These are phyloP conservation scores for Bombus picipes DNA, from an alignment of 1,140 invertebrate species.

Conservation along the genomic window DNA sequence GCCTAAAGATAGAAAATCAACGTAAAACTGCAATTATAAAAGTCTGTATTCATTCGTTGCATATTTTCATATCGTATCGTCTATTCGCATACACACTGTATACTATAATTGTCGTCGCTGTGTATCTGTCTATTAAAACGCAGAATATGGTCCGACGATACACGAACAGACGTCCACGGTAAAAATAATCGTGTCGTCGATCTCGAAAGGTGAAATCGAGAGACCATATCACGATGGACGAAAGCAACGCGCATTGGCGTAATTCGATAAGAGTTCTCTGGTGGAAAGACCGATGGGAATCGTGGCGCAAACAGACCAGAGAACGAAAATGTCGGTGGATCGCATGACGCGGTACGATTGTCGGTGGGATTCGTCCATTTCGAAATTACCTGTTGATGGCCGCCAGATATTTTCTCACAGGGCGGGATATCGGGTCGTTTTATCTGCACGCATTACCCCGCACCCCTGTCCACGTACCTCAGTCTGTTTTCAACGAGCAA, in stretches of 20 bases:
- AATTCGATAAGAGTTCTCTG: not conserved
- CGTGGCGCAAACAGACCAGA: not conserved
- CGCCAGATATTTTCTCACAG: slow-evolving; percentile 32
- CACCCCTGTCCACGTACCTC: not conserved
- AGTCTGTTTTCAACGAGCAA: not conserved
- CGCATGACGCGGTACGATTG: slow-evolving; percentile 18
- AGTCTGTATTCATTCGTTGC: too few relatives aligned
- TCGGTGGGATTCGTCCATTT: not conserved
- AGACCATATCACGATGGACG: not conserved
- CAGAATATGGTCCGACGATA: too few relatives aligned
- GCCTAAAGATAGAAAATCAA: not conserved
- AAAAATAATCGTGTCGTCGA: not conserved
- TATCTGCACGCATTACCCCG: slow-evolving; percentile 15
- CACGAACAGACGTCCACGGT: too few relatives aligned
- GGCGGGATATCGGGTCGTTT: slow-evolving; percentile 5
- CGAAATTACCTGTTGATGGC: slow-evolving; percentile 37
- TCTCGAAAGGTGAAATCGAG: not conserved
- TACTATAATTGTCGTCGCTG: too few relatives aligned
- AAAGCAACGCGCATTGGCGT: not conserved
- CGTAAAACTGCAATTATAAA: too few relatives aligned
- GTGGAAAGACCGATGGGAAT: not conserved
- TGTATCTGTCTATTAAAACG: too few relatives aligned
- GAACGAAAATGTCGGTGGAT: not conserved
- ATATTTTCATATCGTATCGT: too few relatives aligned
- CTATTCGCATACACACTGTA: too few relatives aligned